phyloP scores from a whole-genome alignment of 2,113 vertebrate genomes.

The Dipodomys stephensi region DNA sequence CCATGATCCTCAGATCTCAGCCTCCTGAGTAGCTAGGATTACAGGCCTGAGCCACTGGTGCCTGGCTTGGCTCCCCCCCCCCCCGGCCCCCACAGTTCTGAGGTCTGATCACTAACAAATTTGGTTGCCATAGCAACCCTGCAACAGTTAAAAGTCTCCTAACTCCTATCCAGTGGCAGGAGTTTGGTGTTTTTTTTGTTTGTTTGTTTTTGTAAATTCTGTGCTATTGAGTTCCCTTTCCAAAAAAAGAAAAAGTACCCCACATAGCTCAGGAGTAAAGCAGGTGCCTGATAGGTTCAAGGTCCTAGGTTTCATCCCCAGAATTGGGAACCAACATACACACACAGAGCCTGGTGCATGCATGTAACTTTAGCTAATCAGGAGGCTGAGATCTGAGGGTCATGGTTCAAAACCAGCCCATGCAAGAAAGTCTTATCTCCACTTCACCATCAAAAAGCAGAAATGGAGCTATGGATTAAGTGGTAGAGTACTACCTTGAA shows the following conservation, averaged over 20 bases:
- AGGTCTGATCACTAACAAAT: slow-evolving; percentile 63
- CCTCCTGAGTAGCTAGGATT: too few relatives aligned
- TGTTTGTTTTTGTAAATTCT: slow-evolving; percentile 34
- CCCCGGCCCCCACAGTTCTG: neutral
- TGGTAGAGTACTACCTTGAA: too few relatives aligned
- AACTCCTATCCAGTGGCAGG: neutral
- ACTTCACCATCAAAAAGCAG: too few relatives aligned
- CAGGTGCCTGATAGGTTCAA: neutral
- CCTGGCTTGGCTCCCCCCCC: too few relatives aligned
- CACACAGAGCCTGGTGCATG: too few relatives aligned
- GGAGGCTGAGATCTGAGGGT: neutral
- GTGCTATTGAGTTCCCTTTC: neutral
- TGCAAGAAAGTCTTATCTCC: too few relatives aligned
- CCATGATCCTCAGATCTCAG: too few relatives aligned
- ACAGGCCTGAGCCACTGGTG: too few relatives aligned
- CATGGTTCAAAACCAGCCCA: neutral
- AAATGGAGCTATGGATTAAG: too few relatives aligned
- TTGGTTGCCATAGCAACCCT: slow-evolving; percentile 68
- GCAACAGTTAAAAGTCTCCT: neutral
- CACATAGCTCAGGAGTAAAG: neutral
- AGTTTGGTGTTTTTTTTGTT: neutral
- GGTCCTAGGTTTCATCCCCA: too few relatives aligned
- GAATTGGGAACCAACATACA: too few relatives aligned
- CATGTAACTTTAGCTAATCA: neutral
- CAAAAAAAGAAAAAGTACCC: neutral